phyloP scores from a whole-genome alignment of 2,888 invertebrate genomes.

The Mactromeris polynyma region DNA sequence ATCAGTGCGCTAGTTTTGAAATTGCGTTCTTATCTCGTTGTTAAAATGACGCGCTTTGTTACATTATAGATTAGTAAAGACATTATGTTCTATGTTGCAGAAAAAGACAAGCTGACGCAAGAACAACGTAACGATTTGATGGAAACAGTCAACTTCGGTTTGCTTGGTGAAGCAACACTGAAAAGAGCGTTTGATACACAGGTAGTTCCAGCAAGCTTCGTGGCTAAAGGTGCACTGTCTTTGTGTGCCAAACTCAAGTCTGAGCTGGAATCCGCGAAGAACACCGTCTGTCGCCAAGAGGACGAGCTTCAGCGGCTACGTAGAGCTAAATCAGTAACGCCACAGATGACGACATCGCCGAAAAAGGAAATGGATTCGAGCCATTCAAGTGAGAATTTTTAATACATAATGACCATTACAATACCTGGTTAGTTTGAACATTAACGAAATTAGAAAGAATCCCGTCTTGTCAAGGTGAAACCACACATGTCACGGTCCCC shows the following conservation, averaged over 20 bases:
- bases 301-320: slow-evolving; percentile 78
- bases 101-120: slow-evolving; percentile 76
- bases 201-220: slow-evolving; percentile 80
- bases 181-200: slow-evolving; percentile 82
- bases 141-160: slow-evolving; percentile 82
- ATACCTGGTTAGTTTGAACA: not conserved
- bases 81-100: slow-evolving; percentile 68
- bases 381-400: slow-evolving; percentile 61
- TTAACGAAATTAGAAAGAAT: too few species aligned
- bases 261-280: slow-evolving; percentile 82
- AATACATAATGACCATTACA: not conserved
- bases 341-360: slow-evolving; percentile 66
- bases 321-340: slow-evolving; percentile 62
- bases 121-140: slow-evolving; percentile 80
- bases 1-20: too few species aligned
- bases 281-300: slow-evolving; percentile 80
- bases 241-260: slow-evolving; percentile 81
- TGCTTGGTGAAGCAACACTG: slow-evolving; percentile 82
- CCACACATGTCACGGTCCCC: too few species aligned
- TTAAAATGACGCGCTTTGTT: not conserved
- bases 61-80: not conserved
- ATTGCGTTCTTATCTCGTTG: too few species aligned
- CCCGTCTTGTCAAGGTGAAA: too few species aligned
- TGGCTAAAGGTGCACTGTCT: slow-evolving; percentile 83
- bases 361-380: slow-evolving; percentile 56